Base-by-base conservation (phyloP, 2,888 invertebrate species). In the Agonopterix subpropinquella region DNA sequence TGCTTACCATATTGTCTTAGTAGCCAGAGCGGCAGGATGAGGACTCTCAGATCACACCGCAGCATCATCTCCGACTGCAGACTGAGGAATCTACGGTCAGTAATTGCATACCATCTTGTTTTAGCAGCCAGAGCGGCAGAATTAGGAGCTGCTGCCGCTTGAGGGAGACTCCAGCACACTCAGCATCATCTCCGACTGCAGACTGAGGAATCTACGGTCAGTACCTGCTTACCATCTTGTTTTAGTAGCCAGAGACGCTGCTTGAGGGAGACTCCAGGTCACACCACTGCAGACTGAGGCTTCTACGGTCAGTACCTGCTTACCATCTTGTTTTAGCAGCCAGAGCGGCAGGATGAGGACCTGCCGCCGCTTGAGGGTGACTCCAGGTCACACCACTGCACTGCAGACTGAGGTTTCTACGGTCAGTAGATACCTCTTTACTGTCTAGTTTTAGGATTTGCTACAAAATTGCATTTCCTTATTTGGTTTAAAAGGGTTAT, bases 41-140 rank as follows among this genome's bases (percentile, higher is more conserved):
- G 41, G 11, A 10, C 3, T 41, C 63, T 84, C 0, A 61, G 69
- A 2, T 83, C 85, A 0, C 62, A 65, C 1, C 55, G 75, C 61
- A 83, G 78, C 61, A 51, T 74, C 51, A 79, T 85, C 47, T 84
- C 82, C 1, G 85, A 86, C 61, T 86, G 85, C 47, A 75, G 85
- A 0, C 57, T 85, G 35, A 66, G 84, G 56, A 80, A 73, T 52
- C 63, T 83, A 51, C 80, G 86, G 86, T 80, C 55, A 44, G 56
- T 49, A 9, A 10, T n/a, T 4, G 5, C 10, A 7, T 7, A 28
- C 28, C 28, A 28, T 28, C 18, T 18, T 18, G 2, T 18, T 18
- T 18, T 18, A 18, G 18, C 18, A 18, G 18, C 18, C 18, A 18
- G 18, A 18, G 18, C 2, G 3, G n/a, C n/a, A n/a, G n/a, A n/a